phyloP scores from a whole-genome alignment of 2,888 invertebrate genomes.

The Nycteola revayana region DNA sequence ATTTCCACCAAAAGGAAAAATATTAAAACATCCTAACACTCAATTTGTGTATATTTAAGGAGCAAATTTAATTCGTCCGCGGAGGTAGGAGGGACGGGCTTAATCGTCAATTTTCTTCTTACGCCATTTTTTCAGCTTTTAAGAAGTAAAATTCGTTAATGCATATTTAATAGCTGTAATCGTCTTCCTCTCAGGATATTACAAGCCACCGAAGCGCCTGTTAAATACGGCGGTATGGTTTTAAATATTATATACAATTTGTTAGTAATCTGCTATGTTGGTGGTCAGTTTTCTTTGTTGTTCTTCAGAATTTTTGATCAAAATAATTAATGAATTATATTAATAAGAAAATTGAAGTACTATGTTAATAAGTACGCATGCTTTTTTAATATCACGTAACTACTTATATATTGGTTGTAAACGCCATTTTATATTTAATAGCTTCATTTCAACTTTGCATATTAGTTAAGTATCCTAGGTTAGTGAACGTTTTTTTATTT shows the following conservation, averaged over 20 bases:
- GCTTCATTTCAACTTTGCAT: too few species aligned
- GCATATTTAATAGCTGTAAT: constrained; percentile 80
- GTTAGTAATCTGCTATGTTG: constrained; percentile 15
- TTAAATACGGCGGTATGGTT: constrained; percentile 33
- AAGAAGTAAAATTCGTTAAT: constrained; percentile 81
- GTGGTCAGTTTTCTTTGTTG: constrained; percentile 13
- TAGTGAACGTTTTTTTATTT: too few species aligned
- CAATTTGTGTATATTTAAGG: constrained; percentile 71
- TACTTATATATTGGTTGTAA: too few species aligned
- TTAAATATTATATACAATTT: constrained; percentile 21
- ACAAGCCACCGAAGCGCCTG: constrained; percentile 43
- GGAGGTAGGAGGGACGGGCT: constrained; percentile 29
- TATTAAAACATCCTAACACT: constrained; percentile 58
- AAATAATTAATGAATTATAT: too few species aligned
- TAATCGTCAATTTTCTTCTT: constrained; percentile 80
- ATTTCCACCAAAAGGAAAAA: constrained; percentile 46
- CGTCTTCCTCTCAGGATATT: constrained; percentile 61
- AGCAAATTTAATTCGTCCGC: constrained; percentile 68
- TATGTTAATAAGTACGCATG: background rate
- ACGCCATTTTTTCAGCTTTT: constrained; percentile 79
- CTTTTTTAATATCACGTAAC: background rate
- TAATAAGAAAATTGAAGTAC: too few species aligned
- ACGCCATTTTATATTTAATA: too few species aligned
- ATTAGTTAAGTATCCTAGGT: too few species aligned
- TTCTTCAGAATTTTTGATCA: background rate